phyloP scores from a whole-genome alignment of 1,140 invertebrate species.

The Lepidurus arcticus region DNA sequence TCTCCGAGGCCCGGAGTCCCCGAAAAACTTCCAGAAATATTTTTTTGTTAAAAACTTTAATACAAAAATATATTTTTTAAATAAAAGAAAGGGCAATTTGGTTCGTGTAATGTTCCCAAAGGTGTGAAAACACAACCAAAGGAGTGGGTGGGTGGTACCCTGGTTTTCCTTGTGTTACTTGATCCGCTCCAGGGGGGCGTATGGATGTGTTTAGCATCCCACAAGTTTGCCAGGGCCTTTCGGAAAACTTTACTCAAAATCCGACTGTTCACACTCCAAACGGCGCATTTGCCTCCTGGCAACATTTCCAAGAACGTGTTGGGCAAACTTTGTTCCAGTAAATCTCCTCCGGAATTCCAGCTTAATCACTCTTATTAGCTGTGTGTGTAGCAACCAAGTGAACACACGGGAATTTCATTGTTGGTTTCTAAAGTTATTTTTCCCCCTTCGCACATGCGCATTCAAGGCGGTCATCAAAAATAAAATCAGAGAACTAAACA shows the following conservation, averaged over 20 bases:
- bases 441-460: too few relatives aligned
- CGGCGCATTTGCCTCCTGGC: conserved; percentile 1
- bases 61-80: too few relatives aligned
- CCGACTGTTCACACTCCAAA: neutral
- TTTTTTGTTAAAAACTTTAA: too few relatives aligned
- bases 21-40: too few relatives aligned
- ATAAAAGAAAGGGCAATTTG: neutral
- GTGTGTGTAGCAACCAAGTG: neutral
- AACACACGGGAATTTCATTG: neutral
- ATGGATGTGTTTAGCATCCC: neutral
- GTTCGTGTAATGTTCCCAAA: neutral
- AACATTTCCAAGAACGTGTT: neutral
- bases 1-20: too few relatives aligned
- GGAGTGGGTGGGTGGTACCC: neutral
- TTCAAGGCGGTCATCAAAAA: too few relatives aligned
- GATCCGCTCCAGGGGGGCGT: conserved; percentile 5
- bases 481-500: too few relatives aligned
- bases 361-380: neutral
- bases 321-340: neutral
- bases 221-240: neutral
- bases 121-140: neutral
- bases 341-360: neutral
- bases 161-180: conserved; percentile 4
- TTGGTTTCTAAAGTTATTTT: too few relatives aligned
- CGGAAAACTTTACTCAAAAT: neutral